Base-by-base conservation (phyloP, 1,140 invertebrate species). In the Hirudo medicinalis region DNA sequence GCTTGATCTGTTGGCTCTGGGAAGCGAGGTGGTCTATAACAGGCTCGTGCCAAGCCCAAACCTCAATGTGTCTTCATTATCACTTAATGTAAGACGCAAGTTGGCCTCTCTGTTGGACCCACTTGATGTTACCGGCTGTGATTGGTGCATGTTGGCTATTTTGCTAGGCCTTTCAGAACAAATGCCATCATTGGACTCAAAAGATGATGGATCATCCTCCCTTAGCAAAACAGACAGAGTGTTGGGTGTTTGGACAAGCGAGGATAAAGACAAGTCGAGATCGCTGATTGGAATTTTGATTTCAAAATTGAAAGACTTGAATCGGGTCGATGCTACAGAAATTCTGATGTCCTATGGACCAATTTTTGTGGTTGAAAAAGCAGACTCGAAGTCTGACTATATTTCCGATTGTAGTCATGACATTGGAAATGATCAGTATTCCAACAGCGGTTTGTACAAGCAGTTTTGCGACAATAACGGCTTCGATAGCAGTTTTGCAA, bases 101-200 rank as follows among this genome's bases (percentile, higher is more conserved):
- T 74, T 83, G 20, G 86, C 87, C 69, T 80, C 85, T 36, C 80
- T 89, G 70, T 81, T 92, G 19, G 90, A 92, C 82, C 88, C 89
- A 0, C 85, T 87, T 15, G 89, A 91, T 78, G 84, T 86, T 4
- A 87, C 90, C 77, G 90, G 90, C 15, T 83, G 87, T 74, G 90
- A 92, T 78, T 91, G 90, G 90, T 90, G 89, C 79, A 82, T 92
- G 72, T 79, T 92, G 53, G 90, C 89, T 8, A 86, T 91, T 0
- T 84, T 87, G 73, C 80, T 91, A 32, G 89, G 89, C 27, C 80
- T 89, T 67, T 79, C 83, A 40, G 85, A 86, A 67, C 79, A 82
- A 67, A 74, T 87, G 22, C 85, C 86, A 15, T 77, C 79, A 32
- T 72, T 86, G 20, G 86, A 87, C 73, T 54, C 67, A 17, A 70